Evolutionary conservation across 2,888 invertebrate genomes (phyloP), one percentile per base, ranked within the genome.

Genomic region (Pandemis cinnamomeana): DNA sequence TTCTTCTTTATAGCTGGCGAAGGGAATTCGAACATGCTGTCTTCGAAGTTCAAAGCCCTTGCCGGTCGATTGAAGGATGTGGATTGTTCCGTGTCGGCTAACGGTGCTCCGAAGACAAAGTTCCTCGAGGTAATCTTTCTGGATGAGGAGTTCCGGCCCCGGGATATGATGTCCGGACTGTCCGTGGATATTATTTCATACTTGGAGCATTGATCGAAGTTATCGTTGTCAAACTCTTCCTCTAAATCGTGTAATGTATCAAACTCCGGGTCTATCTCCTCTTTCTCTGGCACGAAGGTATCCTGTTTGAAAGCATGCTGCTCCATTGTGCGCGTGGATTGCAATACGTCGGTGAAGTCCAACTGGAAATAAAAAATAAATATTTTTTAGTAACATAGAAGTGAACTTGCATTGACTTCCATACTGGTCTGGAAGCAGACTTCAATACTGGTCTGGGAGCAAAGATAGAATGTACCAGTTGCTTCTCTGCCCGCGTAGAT

Each of bases 161-260:
- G 82, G 0, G 93, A 93, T 13, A 94, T 93, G 0, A 94, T 93
- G 51, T 94, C 85, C 0, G 94, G 94, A 63, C 94, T 94, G 64
- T 94, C 94, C 0, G 94, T 94, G 0, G 94, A 94, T 11, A 94
- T 93, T 0, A 94, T 94, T 77, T 94, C 94, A 62, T 94, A 94
- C 76, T 94, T 94, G 0, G 90, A 89, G 80, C 94, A 92, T 2
- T 89, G 85, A 7, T 93, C 92, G 48, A 92, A 92, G 75, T 90
- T 90, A 7, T 91, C 91, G 0, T 86, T 83, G 0, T 92, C 91
- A 5, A 94, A 93, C 74, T 93, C 93, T n/a, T 89, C 89, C 72
- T 94, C 94, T 5, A 94, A 75, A 71, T 94, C 94, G 27, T 93
- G 93, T 0, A 94, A 79, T 0, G 91, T 89, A 3, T 92, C 90